Evolutionary conservation across 2,797 vertebrate species (phyloP).

Genomic region (Coregonus suidteri): DNA sequence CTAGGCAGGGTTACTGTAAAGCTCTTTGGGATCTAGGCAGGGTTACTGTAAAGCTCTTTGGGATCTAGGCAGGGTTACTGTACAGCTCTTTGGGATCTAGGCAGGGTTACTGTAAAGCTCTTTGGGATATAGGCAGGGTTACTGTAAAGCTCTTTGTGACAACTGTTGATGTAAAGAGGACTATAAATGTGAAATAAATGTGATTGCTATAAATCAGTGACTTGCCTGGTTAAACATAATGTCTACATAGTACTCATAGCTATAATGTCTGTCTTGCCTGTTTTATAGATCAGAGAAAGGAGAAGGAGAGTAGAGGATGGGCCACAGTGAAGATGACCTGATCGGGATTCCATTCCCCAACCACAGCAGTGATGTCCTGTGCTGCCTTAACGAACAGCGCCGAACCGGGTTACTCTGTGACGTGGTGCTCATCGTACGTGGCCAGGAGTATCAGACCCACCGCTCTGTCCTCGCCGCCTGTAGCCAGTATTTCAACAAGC

Average conservation of each 20-base stretch:
- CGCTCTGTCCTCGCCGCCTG: slow-evolving; percentile 94
- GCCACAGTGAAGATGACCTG: slow-evolving; percentile 91
- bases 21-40: too few relatives aligned
- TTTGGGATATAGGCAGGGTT: too few relatives aligned
- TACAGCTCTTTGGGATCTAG: too few relatives aligned
- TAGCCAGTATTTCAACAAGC: slow-evolving; percentile 98
- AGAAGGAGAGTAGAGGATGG: slow-evolving; percentile 78
- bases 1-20: too few relatives aligned
- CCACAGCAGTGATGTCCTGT: slow-evolving; percentile 96
- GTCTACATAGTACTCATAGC: neutral
- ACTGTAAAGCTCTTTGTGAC: too few relatives aligned
- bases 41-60: too few relatives aligned
- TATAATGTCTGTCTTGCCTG: neutral
- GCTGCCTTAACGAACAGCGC: slow-evolving; percentile 94
- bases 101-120: too few relatives aligned
- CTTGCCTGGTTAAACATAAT: too few relatives aligned
- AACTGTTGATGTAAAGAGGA: too few relatives aligned
- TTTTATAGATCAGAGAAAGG: slow-evolving; percentile 6
- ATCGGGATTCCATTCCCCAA: slow-evolving; percentile 99
- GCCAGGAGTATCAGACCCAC: slow-evolving; percentile 95
- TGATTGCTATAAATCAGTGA: too few relatives aligned
- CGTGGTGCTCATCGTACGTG: slow-evolving; percentile 91
- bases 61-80: too few relatives aligned
- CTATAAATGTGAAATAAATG: too few relatives aligned
- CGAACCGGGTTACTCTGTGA: slow-evolving; percentile 93